These are phyloP conservation scores for Dastarcus helophoroides DNA, from an alignment of 2,888 invertebrate species.

Conservation along the genomic window DNA sequence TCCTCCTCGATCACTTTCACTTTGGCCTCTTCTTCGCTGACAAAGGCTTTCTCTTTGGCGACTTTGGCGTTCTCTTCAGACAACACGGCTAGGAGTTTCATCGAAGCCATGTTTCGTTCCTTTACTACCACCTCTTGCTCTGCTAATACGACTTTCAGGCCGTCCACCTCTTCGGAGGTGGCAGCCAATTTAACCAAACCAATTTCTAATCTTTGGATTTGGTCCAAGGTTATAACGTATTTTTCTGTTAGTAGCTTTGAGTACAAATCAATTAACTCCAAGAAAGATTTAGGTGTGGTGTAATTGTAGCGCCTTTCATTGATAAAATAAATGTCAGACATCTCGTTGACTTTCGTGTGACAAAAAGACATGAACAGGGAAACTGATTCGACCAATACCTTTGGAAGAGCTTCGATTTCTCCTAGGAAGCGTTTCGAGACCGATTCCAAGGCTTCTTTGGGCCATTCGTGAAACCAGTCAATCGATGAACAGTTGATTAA, in stretches of 20 bases:
- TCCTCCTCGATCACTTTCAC: constrained; percentile 83
- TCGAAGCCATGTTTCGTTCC: constrained; percentile 82
- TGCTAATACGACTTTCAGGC: constrained; percentile 63
- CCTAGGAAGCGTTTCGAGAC: constrained; percentile 75
- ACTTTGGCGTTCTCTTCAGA: constrained; percentile 86
- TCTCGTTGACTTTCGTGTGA: constrained; percentile 77
- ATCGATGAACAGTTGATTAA: constrained; percentile 86
- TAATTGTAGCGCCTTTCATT: constrained; percentile 90
- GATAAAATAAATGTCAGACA: constrained; percentile 65
- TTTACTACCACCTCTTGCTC: constrained; percentile 56
- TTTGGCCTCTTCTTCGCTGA: constrained; percentile 77
- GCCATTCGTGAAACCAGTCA: constrained; percentile 98
- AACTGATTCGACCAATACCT: constrained; percentile 49
- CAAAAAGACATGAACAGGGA: constrained; percentile 84
- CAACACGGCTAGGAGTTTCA: constrained; percentile 75
- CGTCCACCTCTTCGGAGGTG: constrained; percentile 76
- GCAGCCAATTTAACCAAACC: constrained; percentile 79
- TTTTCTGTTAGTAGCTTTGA: constrained; percentile 59
- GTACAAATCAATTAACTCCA: constrained; percentile 83
- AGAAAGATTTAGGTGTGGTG: constrained; percentile 91
- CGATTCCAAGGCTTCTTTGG: constrained; percentile 77
- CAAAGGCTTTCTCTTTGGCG: constrained; percentile 71
- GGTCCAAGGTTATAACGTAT: constrained; percentile 55
- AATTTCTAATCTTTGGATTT: constrained; percentile 71
- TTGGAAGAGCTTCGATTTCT: constrained; percentile 64